Evolutionary conservation across 2,113 vertebrate species (phyloP).

Genomic region (Sorex araneus): DNA sequence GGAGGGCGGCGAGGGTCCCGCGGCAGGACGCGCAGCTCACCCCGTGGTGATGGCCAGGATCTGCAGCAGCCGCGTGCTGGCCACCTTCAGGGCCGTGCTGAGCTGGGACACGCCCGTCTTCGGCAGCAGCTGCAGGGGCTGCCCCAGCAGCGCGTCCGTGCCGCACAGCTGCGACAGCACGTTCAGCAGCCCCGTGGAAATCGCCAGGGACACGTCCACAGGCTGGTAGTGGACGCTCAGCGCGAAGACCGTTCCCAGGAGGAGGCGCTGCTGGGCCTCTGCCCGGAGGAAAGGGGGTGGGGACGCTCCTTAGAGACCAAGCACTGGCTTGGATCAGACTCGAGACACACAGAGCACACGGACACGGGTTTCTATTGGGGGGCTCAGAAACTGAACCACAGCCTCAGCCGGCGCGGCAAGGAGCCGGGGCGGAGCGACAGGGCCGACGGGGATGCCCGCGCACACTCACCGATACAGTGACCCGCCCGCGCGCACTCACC

Average conservation of each 20-base stretch:
- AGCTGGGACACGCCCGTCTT: conserved; percentile 97
- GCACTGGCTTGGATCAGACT: conserved; percentile 50
- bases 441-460: no score
- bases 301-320: conserved; percentile 56
- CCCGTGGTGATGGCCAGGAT: conserved; percentile 99
- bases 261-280: conserved; percentile 98
- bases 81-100: conserved; percentile 97
- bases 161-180: conserved; percentile 97
- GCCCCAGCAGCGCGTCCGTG: conserved; percentile 97
- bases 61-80: conserved; percentile 97
- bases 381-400: no score
- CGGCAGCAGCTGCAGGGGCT: conserved; percentile 95
- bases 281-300: conserved; percentile 57
- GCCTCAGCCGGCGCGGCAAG: no score
- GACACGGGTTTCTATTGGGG: conserved; percentile 7
- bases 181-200: conserved; percentile 96
- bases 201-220: conserved; percentile 97
- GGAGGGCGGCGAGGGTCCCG: no score
- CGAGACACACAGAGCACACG: conserved; percentile 55
- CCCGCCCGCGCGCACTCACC: conserved; percentile 56
- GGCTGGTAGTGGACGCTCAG: conserved; percentile 98
- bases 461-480: no score
- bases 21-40: conserved; percentile 86
- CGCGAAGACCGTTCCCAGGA: conserved; percentile 98
- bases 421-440: no score